Evolutionary conservation across 2,797 vertebrate genomes (phyloP).

Genomic region (Morus bassanus): DNA sequence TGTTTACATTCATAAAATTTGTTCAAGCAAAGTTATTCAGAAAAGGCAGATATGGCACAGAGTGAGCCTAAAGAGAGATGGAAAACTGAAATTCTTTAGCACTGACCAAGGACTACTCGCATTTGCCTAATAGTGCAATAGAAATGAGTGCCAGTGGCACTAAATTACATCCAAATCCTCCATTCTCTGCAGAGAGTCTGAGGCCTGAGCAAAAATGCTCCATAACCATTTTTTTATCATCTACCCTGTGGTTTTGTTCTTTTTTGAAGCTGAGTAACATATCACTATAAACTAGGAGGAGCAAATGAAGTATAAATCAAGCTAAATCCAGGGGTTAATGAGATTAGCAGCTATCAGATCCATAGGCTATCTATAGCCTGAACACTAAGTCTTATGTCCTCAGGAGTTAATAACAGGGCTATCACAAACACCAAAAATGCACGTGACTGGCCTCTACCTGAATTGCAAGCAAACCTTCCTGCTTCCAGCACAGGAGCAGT

Average conservation of each 20-base stretch:
- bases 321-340: background rate
- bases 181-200: background rate
- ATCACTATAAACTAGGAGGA: background rate
- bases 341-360: background rate
- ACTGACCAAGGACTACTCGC: background rate
- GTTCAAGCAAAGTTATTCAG: background rate
- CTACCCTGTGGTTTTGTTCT: background rate
- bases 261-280: background rate
- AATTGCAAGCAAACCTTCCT: background rate
- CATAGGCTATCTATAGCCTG: constrained; percentile 2
- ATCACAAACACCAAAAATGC: background rate
- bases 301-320: background rate
- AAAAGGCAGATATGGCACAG: background rate
- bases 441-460: background rate
- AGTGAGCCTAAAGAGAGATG: background rate
- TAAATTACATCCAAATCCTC: background rate
- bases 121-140: background rate
- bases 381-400: background rate
- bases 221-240: background rate
- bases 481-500: background rate
- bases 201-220: background rate
- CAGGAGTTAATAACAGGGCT: background rate
- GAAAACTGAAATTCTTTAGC: background rate
- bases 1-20: background rate
- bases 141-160: background rate